Percentiles rank a stretch among this genome's conserved stretches.
Evolutionary conservation across 1,140 invertebrate species (phyloP).

Genomic region (Trachymyrmex cornetzi): DNA sequence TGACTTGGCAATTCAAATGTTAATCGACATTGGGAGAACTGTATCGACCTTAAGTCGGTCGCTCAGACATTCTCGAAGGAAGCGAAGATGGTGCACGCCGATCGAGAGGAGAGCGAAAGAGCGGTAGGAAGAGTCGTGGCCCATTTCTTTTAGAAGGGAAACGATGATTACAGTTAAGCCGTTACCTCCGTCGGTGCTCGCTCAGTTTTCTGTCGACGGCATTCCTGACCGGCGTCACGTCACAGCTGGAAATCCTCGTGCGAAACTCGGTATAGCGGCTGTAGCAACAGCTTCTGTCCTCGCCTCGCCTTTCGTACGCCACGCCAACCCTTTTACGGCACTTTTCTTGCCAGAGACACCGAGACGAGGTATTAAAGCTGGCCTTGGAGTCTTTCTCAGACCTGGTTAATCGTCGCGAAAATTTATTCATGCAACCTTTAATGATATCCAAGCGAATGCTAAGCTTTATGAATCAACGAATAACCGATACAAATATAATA

Average conservation of each 20-base stretch:
- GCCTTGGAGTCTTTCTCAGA: background rate
- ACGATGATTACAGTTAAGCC: conserved; percentile 81
- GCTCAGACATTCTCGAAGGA: background rate
- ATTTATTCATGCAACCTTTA: background rate
- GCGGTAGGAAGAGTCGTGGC: conserved; percentile 71
- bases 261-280: conserved; percentile 59
- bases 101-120: conserved; percentile 28
- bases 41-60: conserved; percentile 54
- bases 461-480: background rate
- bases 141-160: conserved; percentile 82
- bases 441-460: background rate
- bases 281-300: conserved; percentile 3
- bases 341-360: background rate
- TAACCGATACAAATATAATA: background rate
- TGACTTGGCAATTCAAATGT: background rate
- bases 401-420: background rate
- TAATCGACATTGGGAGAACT: conserved; percentile 29
- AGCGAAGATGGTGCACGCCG: background rate
- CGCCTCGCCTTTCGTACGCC: background rate
- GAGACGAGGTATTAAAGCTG: conserved; percentile 10
- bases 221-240: conserved; percentile 63
- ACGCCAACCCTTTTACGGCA: background rate
- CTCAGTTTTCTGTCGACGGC: conserved; percentile 73
- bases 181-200: conserved; percentile 55
- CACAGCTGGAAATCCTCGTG: conserved; percentile 61